Base-by-base conservation (phyloP, 2,888 invertebrate species). In the Sarcophaga caerulescens region DNA sequence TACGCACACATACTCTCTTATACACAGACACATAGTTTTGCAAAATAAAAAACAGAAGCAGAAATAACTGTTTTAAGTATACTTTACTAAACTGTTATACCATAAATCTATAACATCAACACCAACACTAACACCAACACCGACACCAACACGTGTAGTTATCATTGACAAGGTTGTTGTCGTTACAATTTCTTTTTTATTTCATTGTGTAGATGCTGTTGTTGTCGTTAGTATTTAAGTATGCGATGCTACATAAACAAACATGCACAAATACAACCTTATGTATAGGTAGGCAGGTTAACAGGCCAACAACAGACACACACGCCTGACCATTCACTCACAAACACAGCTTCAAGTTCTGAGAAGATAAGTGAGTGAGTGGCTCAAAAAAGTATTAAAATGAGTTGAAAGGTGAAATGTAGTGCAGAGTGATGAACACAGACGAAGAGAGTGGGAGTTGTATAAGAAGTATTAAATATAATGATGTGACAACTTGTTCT, bases 401-500 rank as follows among this genome's bases (percentile, higher is more conserved):
- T 14, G 12, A 52, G 52, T 52, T 52, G 52, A 52, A 14, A 52
- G 52, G 52, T 52, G 52, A 52, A 4, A 52, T 52, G 5, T 52
- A 35, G 35, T 2, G 2, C 35, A 35, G 8, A 35, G 8, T 35
- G 35, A 35, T 35, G 35, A 35, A 35, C 35, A 10, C 0, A 8
- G 35, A 35, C 10, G 35, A 35, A 35, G 17, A 52, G 52, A 52
- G 52, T 52, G 17, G 17, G 3, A 17, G 14, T 2, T 2, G 17
- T 17, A 52, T 3, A 14, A 17, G 35, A 68, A 81, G 57, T 73
- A 85, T 81, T 85, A 77, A 73, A 85, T 71, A 60, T 69, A 85
- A 85, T 77, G 65, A 81, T 73, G 84, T 81, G 84, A 77, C 73
- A 85, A 81, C 60, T 52, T 52, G 52, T 52, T 17, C 62, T 76